Conservation (phyloP, 2,797 vertebrate species). For the Lacerta bilineata region DNA sequence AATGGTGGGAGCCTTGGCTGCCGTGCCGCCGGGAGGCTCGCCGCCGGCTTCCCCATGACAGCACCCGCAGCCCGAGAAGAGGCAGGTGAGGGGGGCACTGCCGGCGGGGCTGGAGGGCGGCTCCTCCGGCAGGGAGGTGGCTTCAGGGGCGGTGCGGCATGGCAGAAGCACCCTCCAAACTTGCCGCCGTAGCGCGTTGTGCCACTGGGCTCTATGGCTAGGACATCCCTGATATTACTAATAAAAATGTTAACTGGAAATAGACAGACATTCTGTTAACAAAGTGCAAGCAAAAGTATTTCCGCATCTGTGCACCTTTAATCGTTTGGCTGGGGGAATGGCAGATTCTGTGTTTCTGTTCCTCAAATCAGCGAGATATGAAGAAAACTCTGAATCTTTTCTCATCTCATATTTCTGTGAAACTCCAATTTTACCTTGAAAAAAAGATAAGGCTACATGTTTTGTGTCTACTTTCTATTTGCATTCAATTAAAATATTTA, state of each 20-base stretch:
- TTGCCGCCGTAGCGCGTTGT: too few relatives aligned
- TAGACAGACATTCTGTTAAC: slow-evolving; percentile 20
- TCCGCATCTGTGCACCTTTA: slow-evolving; percentile 81
- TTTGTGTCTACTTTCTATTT: neutral
- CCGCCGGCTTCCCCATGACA: too few relatives aligned
- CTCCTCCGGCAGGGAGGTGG: too few relatives aligned
- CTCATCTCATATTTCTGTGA: slow-evolving; percentile 78
- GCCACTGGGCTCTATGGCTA: too few relatives aligned
- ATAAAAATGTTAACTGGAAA: slow-evolving; percentile 46
- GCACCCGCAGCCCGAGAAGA: too few relatives aligned
- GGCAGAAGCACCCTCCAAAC: too few relatives aligned
- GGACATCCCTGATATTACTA: neutral
- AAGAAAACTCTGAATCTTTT: slow-evolving; percentile 84
- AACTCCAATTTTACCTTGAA: slow-evolving; percentile 93
- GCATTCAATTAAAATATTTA: neutral
- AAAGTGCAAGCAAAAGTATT: slow-evolving; percentile 27
- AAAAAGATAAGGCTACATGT: slow-evolving; percentile 44
- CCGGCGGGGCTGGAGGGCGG: too few relatives aligned
- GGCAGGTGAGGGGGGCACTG: too few relatives aligned
- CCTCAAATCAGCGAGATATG: slow-evolving; percentile 90
- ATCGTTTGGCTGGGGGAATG: slow-evolving; percentile 90
- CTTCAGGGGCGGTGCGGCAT: too few relatives aligned
- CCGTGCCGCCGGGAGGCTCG: too few relatives aligned
- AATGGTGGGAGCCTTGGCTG: too few relatives aligned
- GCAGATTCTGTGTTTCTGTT: slow-evolving; percentile 84